A percentile compares a stretch with the other conserved stretches of the same genome.
Conservation (phyloP, 1,140 invertebrate species). For the Rhopalosiphum padi region DNA sequence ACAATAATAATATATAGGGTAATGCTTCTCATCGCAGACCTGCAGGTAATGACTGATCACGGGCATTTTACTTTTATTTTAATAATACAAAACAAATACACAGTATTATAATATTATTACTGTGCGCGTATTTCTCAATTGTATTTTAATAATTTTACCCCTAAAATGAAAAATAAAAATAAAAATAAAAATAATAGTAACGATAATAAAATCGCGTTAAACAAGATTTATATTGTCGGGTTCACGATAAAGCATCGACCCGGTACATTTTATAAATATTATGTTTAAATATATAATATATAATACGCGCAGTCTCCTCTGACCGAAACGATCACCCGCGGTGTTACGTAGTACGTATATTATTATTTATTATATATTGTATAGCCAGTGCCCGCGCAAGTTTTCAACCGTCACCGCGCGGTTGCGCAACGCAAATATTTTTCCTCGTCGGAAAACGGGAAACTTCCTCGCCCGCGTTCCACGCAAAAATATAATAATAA, state of each 20-base stretch:
- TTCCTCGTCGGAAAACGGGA: neutral
- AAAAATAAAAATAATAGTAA: neutral
- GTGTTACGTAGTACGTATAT: slow-evolving; percentile 17
- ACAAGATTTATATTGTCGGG: neutral
- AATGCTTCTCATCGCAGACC: neutral
- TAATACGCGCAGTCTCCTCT: neutral
- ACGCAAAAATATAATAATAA: neutral
- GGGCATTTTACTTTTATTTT: neutral
- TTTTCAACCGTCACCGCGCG: neutral
- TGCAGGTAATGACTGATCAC: neutral
- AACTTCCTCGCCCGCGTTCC: neutral
- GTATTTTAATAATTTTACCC: neutral
- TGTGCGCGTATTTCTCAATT: neutral
- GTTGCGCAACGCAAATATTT: neutral
- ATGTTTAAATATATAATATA: neutral
- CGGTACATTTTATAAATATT: neutral
- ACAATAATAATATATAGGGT: neutral
- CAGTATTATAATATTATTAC: neutral
- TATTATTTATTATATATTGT: slow-evolving; percentile 4
- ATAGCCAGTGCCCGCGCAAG: neutral
- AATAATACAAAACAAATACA: neutral
- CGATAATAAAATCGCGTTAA: neutral
- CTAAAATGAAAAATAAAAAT: neutral
- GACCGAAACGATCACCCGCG: neutral
- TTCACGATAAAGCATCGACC: neutral